phyloP scores from a whole-genome alignment of 2,113 vertebrate genomes.

The Cynocephalus volans region DNA sequence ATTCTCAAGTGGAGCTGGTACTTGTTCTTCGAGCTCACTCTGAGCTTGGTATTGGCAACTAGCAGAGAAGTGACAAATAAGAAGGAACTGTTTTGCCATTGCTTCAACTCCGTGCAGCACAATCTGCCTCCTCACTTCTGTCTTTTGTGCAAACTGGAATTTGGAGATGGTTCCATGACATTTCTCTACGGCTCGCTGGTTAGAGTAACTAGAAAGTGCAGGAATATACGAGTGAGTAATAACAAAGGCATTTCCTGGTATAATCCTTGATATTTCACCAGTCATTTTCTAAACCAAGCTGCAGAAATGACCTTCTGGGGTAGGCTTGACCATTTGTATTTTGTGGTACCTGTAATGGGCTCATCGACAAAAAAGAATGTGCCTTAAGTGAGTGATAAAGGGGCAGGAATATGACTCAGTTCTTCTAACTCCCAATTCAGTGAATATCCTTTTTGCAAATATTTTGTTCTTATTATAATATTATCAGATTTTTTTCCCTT shows the following conservation, averaged over 20 bases:
- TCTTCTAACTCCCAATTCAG: neutral
- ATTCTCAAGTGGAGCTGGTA: neutral
- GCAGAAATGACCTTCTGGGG: neutral
- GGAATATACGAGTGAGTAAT: neutral
- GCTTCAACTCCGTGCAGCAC: neutral
- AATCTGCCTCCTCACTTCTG: neutral
- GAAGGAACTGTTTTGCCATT: neutral
- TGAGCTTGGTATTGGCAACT: neutral
- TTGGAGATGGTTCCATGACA: neutral
- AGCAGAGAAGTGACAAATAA: neutral
- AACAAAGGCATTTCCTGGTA: neutral
- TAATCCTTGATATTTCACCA: neutral
- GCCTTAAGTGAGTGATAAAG: neutral
- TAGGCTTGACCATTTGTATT: neutral
- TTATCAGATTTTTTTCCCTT: neutral
- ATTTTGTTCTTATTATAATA: neutral
- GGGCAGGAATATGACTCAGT: neutral
- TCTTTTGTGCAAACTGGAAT: neutral
- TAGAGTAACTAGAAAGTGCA: neutral
- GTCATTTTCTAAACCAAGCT: neutral
- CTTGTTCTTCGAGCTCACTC: neutral
- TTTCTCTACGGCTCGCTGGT: neutral
- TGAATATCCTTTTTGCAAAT: neutral
- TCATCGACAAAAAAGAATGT: neutral
- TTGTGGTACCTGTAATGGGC: neutral